These are phyloP conservation scores for Paracyprichromis sp. DNA, from an alignment of 2,113 vertebrate genomes.

Conservation along the genomic window DNA sequence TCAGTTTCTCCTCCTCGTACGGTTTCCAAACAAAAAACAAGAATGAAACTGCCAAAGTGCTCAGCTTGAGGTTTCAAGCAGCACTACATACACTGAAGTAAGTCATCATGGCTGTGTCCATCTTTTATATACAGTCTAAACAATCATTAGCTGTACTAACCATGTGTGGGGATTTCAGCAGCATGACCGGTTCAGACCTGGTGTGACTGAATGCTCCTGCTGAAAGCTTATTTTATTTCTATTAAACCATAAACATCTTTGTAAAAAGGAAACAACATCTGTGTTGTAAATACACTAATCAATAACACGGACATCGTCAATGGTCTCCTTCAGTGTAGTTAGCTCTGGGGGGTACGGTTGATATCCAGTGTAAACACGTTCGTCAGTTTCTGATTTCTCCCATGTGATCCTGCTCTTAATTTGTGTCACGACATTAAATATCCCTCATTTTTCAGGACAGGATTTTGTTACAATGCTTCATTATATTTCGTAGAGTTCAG, in stretches of 20 bases:
- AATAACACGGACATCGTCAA: accelerated
- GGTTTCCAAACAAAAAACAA: accelerated
- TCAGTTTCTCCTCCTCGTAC: background rate
- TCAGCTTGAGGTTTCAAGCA: background rate
- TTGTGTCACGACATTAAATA: background rate
- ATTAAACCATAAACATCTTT: background rate
- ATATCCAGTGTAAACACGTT: background rate
- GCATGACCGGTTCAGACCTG: background rate
- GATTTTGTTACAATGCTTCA: background rate
- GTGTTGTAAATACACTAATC: background rate
- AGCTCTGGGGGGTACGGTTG: background rate
- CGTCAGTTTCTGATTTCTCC: background rate
- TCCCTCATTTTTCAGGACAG: background rate
- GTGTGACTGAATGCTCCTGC: background rate
- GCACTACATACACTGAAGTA: accelerated
- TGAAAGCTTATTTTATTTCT: background rate
- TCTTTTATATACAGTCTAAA: background rate
- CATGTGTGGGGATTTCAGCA: background rate
- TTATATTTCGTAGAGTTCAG: background rate
- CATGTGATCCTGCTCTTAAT: background rate
- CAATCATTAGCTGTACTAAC: background rate
- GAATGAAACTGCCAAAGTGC: background rate
- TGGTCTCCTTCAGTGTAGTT: background rate
- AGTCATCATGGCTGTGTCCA: background rate
- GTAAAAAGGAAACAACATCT: background rate